These are phyloP conservation scores for Diplodus puntazzo DNA, from an alignment of 2,797 vertebrate genomes.

Conservation along the genomic window DNA sequence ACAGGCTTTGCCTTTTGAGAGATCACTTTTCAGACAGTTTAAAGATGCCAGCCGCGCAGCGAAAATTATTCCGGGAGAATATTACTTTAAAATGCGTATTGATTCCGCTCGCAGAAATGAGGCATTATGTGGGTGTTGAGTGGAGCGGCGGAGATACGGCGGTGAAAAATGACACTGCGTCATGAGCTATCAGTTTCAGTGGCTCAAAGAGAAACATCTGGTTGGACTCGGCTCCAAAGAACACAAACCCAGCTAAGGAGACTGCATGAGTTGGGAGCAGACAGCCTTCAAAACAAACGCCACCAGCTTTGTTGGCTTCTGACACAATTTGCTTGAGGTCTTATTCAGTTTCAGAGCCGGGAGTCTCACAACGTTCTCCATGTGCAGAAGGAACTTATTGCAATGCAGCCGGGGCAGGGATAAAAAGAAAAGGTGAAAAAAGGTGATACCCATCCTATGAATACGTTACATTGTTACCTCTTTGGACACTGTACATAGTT, in stretches of 20 bases:
- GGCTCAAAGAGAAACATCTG: slow-evolving; percentile 89
- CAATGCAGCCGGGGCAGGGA: slow-evolving; percentile 1
- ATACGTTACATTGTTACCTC: slow-evolving; percentile 77
- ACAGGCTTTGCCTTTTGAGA: slow-evolving; percentile 69
- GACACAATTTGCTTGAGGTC: slow-evolving; percentile 66
- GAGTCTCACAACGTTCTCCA: slow-evolving; percentile 47
- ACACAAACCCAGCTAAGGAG: slow-evolving; percentile 82
- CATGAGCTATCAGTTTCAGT: slow-evolving; percentile 86
- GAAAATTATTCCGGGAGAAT: slow-evolving; percentile 73
- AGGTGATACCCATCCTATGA: slow-evolving; percentile 61
- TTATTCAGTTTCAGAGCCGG: slow-evolving; percentile 56
- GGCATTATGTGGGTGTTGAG: slow-evolving; percentile 84
- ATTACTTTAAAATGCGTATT: slow-evolving; percentile 80
- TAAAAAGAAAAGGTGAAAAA: slow-evolving; percentile 59
- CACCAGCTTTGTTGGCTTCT: slow-evolving; percentile 77
- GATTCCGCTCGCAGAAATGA: slow-evolving; percentile 81
- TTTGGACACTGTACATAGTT: slow-evolving; percentile 87
- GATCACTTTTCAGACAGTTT: slow-evolving; percentile 72
- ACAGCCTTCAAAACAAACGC: slow-evolving; percentile 80
- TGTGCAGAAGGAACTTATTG: slow-evolving; percentile 45
- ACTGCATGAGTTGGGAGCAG: slow-evolving; percentile 74
- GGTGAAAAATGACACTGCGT: slow-evolving; percentile 84
- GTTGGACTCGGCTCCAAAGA: slow-evolving; percentile 83
- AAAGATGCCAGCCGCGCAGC: slow-evolving; percentile 64
- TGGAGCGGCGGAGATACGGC: slow-evolving; percentile 68